These are phyloP conservation scores for Phylloscopus trochiloides DNA, from an alignment of 2,113 vertebrate species.

Conservation along the genomic window DNA sequence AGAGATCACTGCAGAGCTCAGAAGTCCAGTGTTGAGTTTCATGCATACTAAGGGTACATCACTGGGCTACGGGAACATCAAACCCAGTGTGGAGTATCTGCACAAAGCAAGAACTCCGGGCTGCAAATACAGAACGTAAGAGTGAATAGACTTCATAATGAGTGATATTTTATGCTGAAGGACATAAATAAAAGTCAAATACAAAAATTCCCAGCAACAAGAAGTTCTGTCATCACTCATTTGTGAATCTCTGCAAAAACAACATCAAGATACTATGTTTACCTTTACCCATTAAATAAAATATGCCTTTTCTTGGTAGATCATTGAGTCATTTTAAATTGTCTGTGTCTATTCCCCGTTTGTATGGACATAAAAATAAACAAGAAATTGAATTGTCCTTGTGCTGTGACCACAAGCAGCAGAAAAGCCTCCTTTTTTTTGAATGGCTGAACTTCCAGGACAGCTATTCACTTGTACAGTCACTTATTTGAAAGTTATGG, in stretches of 20 bases:
- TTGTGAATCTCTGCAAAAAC: neutral
- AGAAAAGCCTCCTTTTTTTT: neutral
- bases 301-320: neutral
- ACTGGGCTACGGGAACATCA: neutral
- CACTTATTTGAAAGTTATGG: neutral
- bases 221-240: neutral
- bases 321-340: neutral
- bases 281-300: neutral
- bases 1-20: neutral
- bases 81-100: neutral
- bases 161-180: neutral
- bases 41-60: neutral
- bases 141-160: neutral
- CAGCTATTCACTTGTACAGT: neutral
- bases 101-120: neutral
- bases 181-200: neutral
- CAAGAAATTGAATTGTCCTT: neutral
- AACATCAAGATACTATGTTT: neutral
- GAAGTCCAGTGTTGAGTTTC: neutral
- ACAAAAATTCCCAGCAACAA: neutral
- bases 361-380: neutral
- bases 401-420: neutral
- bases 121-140: neutral
- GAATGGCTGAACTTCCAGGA: slow-evolving; percentile 7
- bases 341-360: neutral